A percentile compares a stretch with the other conserved stretches of the same genome.
Evolutionary conservation across 2,113 vertebrate genomes (phyloP).

Genomic region (Aplodontia rufa): DNA sequence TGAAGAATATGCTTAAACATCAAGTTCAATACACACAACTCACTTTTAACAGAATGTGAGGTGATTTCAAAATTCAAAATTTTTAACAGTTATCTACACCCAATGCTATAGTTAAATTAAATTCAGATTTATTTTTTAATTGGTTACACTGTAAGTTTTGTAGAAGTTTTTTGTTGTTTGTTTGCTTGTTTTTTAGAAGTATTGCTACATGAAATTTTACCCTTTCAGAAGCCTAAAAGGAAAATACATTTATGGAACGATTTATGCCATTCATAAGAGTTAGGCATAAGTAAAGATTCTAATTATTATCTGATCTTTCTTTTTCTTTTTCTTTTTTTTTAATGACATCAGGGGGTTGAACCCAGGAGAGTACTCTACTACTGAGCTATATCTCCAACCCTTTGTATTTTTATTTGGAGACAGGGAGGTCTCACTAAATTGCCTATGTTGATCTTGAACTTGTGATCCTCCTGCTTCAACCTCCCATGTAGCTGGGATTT

Average conservation of each 20-base stretch:
- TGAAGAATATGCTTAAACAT: neutral
- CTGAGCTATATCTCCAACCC: too few species aligned
- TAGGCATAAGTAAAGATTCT: neutral
- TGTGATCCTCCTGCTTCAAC: too few species aligned
- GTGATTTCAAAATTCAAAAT: neutral
- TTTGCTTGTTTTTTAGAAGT: neutral
- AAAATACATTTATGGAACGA: neutral
- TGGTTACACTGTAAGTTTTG: neutral
- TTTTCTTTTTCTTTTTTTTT: too few species aligned
- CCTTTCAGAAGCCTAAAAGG: neutral
- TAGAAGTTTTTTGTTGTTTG: too few species aligned
- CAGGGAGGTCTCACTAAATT: too few species aligned
- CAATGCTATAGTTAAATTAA: neutral
- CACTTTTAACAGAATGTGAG: neutral
- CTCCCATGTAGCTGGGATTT: too few species aligned
- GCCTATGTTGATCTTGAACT: too few species aligned
- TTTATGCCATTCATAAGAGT: neutral
- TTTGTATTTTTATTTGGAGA: too few species aligned
- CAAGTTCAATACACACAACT: accelerated
- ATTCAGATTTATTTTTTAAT: neutral
- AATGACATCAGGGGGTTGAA: too few species aligned
- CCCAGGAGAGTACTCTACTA: too few species aligned
- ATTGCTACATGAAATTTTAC: neutral
- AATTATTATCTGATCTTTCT: neutral
- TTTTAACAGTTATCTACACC: neutral